Base-by-base conservation (phyloP, 1,140 invertebrate genomes). In the Drosophila truncata region DNA sequence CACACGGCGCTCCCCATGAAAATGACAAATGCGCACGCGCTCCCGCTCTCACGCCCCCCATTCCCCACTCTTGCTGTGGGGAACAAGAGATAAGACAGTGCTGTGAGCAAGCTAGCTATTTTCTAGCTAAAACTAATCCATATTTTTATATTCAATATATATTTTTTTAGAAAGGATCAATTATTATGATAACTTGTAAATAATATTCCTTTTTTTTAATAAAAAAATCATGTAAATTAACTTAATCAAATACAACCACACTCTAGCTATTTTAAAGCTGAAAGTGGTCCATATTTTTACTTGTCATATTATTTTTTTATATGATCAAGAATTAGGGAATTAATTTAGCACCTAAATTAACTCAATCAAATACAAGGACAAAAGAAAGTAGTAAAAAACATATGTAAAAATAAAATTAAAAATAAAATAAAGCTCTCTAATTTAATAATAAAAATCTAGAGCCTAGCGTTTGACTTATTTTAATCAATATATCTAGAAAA, bases 11-110 rank as follows among this genome's bases (percentile, higher is more conserved):
- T 44, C 41, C 60, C 57, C 57, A 29, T 76, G 50, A 47, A 47
- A 31, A 50, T 74, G 73, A 64, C 65, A 74, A 71, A 58, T 49
- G 70, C 80, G 81, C 81, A 76, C 81, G 71, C 81, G 81, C 82
- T 52, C 14, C 52, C n/a, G 37, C 46, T 50, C 49, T 46, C 49
- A 13, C 27, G 18, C 23, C n/a, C 18, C 37, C 20, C 29, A 23
- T 25, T 25, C 10, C 67, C 23, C 46, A 39, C 50, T 37, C 46
- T 46, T 10, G 16, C 29, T 41, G 39, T 5, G 18, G 33, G 10
- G 13, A n/a, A 8, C 10, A 20, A 23, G 16, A 39, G 20, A 23
- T 20, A 35, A 29, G 18, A 13, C 14, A 33, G 27, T n/a, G 27
- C 10, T 16, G 13, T 5, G 14, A 37, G 52, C 2, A 25, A 31